Conservation (phyloP, 2,888 invertebrate species). For the Anodontia alba region DNA sequence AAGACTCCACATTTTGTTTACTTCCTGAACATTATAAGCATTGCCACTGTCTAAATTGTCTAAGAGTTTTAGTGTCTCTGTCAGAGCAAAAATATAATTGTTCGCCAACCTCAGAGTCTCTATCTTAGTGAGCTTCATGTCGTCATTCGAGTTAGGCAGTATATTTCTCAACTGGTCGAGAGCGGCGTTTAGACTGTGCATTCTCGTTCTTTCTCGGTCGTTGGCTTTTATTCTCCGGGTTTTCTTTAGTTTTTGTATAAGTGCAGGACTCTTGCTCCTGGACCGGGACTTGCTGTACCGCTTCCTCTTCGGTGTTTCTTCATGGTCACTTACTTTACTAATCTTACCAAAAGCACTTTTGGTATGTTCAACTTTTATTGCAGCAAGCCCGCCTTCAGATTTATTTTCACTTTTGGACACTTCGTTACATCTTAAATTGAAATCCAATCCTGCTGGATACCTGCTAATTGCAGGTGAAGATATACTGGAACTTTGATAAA, state of each 20-base stretch:
- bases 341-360: no score
- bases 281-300: conserved; percentile 69
- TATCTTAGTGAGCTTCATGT: conserved; percentile 87
- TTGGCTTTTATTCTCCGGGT: conserved; percentile 87
- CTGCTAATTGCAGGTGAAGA: no score
- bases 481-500: no score
- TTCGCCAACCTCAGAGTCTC: conserved; percentile 93
- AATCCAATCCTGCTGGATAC: no score
- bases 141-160: conserved; percentile 86
- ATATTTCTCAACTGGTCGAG: conserved; percentile 87
- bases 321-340: no score
- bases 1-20: no score
- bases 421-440: no score
- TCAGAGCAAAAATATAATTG: conserved; percentile 97
- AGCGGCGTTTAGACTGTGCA: conserved; percentile 89
- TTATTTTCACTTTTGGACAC: no score
- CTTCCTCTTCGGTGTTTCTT: conserved; percentile 53
- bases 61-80: conserved; percentile 90
- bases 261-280: conserved; percentile 85
- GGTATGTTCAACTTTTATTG: no score
- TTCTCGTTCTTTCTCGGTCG: conserved; percentile 88
- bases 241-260: conserved; percentile 93
- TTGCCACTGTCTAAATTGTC: neutral
- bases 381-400: no score
- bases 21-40: no score